phyloP scores from a whole-genome alignment of 2,797 vertebrate species.

The Neosilurus mollespiculum region DNA sequence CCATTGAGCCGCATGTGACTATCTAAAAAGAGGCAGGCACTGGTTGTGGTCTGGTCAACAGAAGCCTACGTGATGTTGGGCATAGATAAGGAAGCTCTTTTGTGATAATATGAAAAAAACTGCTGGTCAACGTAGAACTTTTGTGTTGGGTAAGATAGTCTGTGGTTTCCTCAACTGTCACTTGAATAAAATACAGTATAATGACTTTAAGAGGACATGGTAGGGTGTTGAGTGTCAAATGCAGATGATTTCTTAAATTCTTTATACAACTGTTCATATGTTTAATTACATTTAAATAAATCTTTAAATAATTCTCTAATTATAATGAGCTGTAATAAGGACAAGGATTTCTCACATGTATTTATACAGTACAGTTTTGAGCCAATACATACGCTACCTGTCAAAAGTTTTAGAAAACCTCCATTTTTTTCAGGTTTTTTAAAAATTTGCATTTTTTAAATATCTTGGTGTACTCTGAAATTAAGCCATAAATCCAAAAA shows the following conservation, averaged over 20 bases:
- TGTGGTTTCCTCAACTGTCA: conserved; percentile 63
- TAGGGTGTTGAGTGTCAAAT: neutral
- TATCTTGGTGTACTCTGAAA: too few species aligned
- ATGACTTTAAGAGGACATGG: neutral
- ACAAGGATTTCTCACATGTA: neutral
- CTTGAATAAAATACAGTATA: conserved; percentile 9
- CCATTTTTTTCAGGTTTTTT: too few species aligned
- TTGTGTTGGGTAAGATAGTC: conserved; percentile 34
- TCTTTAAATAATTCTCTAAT: neutral
- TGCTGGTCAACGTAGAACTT: conserved; percentile 54
- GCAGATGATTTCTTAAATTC: conserved; percentile 1
- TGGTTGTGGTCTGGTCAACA: conserved; percentile 41
- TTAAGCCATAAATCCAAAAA: too few species aligned
- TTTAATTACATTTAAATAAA: conserved; percentile 9
- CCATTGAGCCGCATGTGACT: conserved; percentile 12
- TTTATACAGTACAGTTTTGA: neutral
- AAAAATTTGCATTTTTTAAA: too few species aligned
- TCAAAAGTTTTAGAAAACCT: too few species aligned
- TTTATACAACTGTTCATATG: neutral
- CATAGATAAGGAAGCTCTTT: conserved; percentile 35
- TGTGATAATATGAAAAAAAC: conserved; percentile 8
- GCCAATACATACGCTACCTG: too few species aligned
- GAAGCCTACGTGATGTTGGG: conserved; percentile 35
- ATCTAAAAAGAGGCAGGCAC: conserved; percentile 37
- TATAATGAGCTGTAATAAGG: neutral